phyloP scores from a whole-genome alignment of 2,113 vertebrate species.

The Uropsilus gracilis region DNA sequence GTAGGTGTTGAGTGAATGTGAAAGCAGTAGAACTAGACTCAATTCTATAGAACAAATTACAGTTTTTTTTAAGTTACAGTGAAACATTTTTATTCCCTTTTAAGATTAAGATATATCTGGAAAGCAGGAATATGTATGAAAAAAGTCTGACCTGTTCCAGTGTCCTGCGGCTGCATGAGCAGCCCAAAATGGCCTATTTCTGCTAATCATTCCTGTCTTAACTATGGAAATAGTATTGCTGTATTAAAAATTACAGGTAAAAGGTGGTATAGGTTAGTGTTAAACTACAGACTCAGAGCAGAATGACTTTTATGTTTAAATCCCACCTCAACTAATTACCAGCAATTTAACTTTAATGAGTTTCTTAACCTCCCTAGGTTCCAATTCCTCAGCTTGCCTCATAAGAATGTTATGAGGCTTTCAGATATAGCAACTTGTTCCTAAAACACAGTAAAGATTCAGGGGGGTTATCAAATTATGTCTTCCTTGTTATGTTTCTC shows the following conservation, averaged over 20 bases:
- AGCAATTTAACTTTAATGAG: background rate
- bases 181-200: background rate
- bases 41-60: background rate
- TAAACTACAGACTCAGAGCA: background rate
- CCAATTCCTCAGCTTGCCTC: background rate
- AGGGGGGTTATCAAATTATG: background rate
- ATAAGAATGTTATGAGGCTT: background rate
- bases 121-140: background rate
- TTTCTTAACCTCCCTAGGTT: background rate
- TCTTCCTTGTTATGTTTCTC: background rate
- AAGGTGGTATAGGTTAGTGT: background rate
- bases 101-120: background rate
- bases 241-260: background rate
- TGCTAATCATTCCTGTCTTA: background rate
- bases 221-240: background rate
- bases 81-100: constrained; percentile 34
- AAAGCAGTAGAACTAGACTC: background rate
- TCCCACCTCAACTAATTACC: background rate
- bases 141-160: background rate
- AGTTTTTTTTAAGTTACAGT: background rate
- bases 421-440: background rate
- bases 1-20: background rate
- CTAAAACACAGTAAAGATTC: background rate
- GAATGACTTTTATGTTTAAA: background rate
- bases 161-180: background rate